Base-by-base conservation (phyloP, 1,140 invertebrate species). In the Lucilia cuprina region DNA sequence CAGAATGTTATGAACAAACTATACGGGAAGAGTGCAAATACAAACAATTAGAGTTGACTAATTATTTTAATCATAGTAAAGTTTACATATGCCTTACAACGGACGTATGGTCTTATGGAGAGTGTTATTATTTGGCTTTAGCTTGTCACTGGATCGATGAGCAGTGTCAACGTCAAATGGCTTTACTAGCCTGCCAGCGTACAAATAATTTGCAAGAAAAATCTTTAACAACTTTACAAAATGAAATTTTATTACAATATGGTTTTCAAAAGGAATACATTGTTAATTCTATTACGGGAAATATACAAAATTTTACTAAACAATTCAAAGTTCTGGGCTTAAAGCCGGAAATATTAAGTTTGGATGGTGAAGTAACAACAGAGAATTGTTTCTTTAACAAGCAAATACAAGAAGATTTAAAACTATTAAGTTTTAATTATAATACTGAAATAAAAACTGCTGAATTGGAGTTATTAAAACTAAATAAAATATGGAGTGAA, bases 101-200 rank as follows among this genome's bases (percentile, higher is more conserved):
- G 1, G 75, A 78, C 35, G 30, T 41, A 5, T 78, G 75, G 75
- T 41, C 12, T 17, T 78, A 78, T 41, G 35, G 35, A 3, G 34
- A 41, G 1, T 41, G 13, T 41, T n/a, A 35, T n/a, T 78, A 78
- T n/a, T 8, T 78, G n/a, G 35, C 75, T 1, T n/a, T 47, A 41
- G 34, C 75, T n/a, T 14, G 34, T 78, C 35, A 47, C n/a, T 78
- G 75, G 75, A 41, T 78, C n/a, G 75, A 78, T 47, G 75, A 78
- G 0, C 12, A 78, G n/a, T 41, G 12, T 41, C 75, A 41, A 41
- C 19, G 75, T 17, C 75, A 78, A 47, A 12, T 35, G 13, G 34
- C 75, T n/a, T 78, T 78, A 41, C 14, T 78, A 47, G 30, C 34
- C 13, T 78, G 75, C 9, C n/a, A 47, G 47, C 35, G 75, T 5